These are phyloP conservation scores for Anneissia japonica DNA, from an alignment of 35 echinoderm and acorn worm genomes.

Conservation along the genomic window DNA sequence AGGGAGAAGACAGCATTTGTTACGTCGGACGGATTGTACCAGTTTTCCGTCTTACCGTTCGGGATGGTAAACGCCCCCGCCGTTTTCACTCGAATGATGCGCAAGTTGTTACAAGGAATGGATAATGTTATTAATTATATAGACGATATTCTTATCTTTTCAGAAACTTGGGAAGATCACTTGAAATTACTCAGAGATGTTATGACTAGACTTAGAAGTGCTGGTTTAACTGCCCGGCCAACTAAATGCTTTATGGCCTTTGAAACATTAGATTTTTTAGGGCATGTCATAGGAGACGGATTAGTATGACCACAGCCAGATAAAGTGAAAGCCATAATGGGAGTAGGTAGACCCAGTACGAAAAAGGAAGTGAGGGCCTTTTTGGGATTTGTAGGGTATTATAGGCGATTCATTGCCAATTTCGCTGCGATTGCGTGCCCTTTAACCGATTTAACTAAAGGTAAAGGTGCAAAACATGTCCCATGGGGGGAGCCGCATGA, in stretches of 20 bases:
- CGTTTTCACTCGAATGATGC: constrained; percentile 14
- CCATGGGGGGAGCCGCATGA: constrained; percentile 13
- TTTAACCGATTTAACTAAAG: background rate
- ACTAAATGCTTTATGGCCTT: constrained; percentile 30
- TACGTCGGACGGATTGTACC: background rate
- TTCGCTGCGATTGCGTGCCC: constrained; percentile 12
- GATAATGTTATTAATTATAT: constrained; percentile 30
- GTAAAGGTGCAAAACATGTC: background rate
- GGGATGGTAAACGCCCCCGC: constrained; percentile 4
- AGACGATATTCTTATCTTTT: constrained; percentile 21
- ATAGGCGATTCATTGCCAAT: constrained; percentile 38
- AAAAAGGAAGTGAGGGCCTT: constrained; percentile 33
- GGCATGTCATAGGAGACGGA: constrained; percentile 10
- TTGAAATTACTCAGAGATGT: background rate
- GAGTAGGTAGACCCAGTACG: background rate
- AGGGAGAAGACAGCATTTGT: constrained; percentile 6
- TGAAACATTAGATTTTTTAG: constrained; percentile 14
- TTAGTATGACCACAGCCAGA: constrained; percentile 8
- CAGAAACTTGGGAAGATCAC: constrained; percentile 9
- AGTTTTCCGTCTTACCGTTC: constrained; percentile 22
- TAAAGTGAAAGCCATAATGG: constrained; percentile 1
- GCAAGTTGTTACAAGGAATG: constrained; percentile 5
- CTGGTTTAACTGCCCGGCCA: constrained; percentile 10
- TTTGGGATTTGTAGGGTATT: constrained; percentile 24
- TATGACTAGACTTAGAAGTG: background rate